A percentile compares a stretch with the other conserved stretches of the same genome.
Conservation (phyloP, 2,888 invertebrate genomes). For the Chrysolina americana region DNA sequence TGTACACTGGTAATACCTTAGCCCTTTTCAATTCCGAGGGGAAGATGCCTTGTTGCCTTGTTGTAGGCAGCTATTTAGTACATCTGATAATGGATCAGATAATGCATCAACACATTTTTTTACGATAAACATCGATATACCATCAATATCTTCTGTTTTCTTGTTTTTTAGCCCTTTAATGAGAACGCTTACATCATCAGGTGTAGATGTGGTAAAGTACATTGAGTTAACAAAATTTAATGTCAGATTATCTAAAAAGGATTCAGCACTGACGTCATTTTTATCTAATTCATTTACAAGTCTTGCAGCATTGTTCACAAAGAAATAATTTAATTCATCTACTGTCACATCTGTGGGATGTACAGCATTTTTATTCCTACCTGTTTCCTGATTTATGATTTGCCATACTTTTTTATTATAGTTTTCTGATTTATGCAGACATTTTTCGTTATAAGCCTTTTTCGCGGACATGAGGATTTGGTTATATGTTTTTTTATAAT, state of each 20-base stretch:
- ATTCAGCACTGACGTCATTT: not conserved
- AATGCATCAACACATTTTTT: not conserved
- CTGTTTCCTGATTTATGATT: not conserved
- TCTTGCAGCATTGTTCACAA: not conserved
- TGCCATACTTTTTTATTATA: too few relatives aligned
- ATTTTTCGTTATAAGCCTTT: not conserved
- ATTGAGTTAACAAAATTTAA: not conserved
- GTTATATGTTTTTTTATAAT: constrained; percentile 1
- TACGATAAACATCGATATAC: not conserved
- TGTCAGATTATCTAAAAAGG: not conserved
- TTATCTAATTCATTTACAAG: not conserved
- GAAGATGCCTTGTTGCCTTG: not conserved
- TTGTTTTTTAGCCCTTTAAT: not conserved
- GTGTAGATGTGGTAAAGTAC: too few relatives aligned
- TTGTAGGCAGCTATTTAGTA: not conserved
- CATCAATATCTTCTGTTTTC: constrained; percentile 1
- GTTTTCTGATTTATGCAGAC: not conserved
- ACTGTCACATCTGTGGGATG: not conserved
- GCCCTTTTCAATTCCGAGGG: not conserved
- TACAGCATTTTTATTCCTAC: not conserved
- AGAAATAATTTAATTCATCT: not conserved
- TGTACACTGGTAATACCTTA: not conserved
- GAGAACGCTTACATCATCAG: too few relatives aligned
- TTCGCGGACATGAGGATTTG: not conserved
- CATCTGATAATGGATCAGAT: not conserved